Evolutionary conservation across 1,140 invertebrate genomes (phyloP).

Genomic region (Drosophila quadrilineata): DNA sequence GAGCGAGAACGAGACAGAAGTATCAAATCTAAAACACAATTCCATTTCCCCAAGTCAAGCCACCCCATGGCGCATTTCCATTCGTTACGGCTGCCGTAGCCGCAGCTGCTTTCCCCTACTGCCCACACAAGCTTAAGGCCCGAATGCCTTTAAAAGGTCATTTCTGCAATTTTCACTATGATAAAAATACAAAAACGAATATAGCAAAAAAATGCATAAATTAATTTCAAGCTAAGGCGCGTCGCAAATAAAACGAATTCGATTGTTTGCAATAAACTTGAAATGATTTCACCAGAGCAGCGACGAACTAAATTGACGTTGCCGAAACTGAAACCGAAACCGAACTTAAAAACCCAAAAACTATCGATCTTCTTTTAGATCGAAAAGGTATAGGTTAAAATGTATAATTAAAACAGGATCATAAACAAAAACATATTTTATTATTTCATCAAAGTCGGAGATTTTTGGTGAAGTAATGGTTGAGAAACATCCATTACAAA

Average conservation of each 20-base stretch:
- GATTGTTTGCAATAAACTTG: slow-evolving; percentile 39
- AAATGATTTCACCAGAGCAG: slow-evolving; percentile 29
- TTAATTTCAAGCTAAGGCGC: slow-evolving; percentile 23
- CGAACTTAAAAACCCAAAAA: neutral
- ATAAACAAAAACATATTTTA: no score
- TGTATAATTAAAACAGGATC: no score
- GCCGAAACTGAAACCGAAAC: slow-evolving; percentile 11
- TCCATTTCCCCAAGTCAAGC: slow-evolving; percentile 13
- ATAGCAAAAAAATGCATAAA: slow-evolving; percentile 21
- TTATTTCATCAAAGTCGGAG: no score
- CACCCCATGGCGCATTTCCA: slow-evolving; percentile 23
- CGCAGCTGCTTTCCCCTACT: slow-evolving; percentile 12
- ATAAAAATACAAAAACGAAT: slow-evolving; percentile 23
- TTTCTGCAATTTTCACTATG: slow-evolving; percentile 47
- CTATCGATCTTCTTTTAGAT: neutral
- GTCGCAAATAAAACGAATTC: slow-evolving; percentile 26
- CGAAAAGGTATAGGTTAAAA: no score
- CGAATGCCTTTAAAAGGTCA: slow-evolving; percentile 52
- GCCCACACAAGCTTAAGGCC: slow-evolving; percentile 16
- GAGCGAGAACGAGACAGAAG: no score
- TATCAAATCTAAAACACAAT: neutral
- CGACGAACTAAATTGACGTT: no score
- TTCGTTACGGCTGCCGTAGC: neutral
- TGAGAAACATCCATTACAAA: no score
- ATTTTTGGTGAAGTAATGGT: no score